Conservation (phyloP, 2,888 invertebrate genomes). For the Brachylomia viminalis region DNA sequence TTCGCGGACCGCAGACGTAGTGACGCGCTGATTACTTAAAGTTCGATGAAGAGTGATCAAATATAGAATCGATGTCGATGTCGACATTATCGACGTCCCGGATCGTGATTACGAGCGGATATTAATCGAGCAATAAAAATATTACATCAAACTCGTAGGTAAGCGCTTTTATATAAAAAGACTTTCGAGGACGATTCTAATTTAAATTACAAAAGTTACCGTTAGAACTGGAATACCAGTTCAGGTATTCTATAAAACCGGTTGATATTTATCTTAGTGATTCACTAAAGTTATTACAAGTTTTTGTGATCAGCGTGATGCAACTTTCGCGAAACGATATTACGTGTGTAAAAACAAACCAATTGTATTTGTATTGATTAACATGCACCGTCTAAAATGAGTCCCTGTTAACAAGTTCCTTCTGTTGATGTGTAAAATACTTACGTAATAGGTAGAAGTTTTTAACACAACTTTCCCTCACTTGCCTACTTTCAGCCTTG, state of each 20-base stretch:
- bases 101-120: conserved; percentile 43
- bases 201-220: conserved; percentile 31
- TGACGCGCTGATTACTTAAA: conserved; percentile 80
- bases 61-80: conserved; percentile 71
- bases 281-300: conserved; percentile 41
- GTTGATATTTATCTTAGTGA: conserved; percentile 44
- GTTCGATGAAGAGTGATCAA: conserved; percentile 74
- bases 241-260: conserved; percentile 45
- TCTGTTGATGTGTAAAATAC: conserved; percentile 66
- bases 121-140: conserved; percentile 45
- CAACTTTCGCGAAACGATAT: conserved; percentile 78
- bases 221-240: conserved; percentile 43
- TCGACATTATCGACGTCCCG: conserved; percentile 52
- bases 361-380: conserved; percentile 80
- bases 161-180: conserved; percentile 13
- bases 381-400: conserved; percentile 80
- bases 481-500: conserved; percentile 54
- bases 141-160: conserved; percentile 33
- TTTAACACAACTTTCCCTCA: conserved; percentile 73
- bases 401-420: conserved; percentile 74
- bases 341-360: conserved; percentile 75
- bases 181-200: background rate
- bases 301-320: conserved; percentile 77
- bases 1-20: conserved; percentile 83
- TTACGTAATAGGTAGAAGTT: conserved; percentile 68